Conservation (phyloP, 92 coral and sea anemone genomes). For the Phenganax marumi region DNA sequence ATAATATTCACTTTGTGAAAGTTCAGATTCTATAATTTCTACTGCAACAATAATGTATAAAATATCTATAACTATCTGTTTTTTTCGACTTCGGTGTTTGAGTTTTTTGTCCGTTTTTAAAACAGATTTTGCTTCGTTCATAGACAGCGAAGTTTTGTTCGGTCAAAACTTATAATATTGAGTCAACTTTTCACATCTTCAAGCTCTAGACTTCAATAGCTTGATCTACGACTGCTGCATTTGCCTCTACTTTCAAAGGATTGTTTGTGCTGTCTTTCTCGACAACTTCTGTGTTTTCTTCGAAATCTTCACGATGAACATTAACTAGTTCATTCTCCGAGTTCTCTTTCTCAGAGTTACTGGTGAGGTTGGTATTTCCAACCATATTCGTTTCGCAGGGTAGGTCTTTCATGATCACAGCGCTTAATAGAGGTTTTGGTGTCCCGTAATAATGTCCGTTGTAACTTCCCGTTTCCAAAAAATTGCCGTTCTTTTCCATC, state of each 20-base stretch:
- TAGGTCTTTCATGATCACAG: not conserved
- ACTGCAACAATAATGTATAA: no score
- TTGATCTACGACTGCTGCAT: not conserved
- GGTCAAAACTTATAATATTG: no score
- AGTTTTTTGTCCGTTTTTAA: no score
- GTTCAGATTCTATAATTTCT: no score
- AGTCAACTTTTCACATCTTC: not conserved
- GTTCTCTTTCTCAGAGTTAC: not conserved
- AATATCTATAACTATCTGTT: no score
- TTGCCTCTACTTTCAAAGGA: not conserved
- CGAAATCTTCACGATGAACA: not conserved
- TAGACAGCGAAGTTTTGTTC: no score
- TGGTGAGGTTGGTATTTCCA: not conserved
- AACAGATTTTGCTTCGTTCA: no score
- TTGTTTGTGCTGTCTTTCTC: not conserved
- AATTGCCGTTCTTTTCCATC: constrained; percentile 38
- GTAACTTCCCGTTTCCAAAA: constrained; percentile 36
- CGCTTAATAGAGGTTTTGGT: constrained; percentile 17
- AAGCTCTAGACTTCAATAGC: constrained; percentile 5
- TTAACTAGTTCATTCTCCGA: constrained; percentile 1
- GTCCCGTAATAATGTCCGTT: constrained; percentile 43
- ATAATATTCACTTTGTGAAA: no score
- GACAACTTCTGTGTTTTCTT: not conserved
- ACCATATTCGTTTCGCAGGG: not conserved
- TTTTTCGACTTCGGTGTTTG: no score